Evolutionary conservation across 1,140 invertebrate species (phyloP), one percentile per base, ranked within the genome.

Genomic region (Neotoxoptera formosana): DNA sequence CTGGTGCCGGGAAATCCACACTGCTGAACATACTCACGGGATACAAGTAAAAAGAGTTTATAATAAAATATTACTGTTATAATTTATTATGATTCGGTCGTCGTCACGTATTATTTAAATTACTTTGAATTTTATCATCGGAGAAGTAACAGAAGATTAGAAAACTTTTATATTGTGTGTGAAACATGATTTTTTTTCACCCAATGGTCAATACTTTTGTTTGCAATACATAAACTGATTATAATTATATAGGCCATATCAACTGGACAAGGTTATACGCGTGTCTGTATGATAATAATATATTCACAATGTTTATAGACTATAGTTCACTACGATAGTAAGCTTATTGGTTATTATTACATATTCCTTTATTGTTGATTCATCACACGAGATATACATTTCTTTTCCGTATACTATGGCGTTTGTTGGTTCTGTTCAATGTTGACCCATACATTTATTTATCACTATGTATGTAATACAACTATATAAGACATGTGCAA

Each of bases 1-100:
- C 98, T 0, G 98, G 98, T 36, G 98, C 98, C 93, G 98, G 98
- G 93, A 99, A 99, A 95, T 98, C 97, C 17, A 98, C 98, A 7
- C 95, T 98, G n/a, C 96, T 98, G 94, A 98, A 98, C 94, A 98
- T 98, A 94, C 96, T 98, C 87, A 98, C 98, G 30, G 97, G 97
- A 95, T 98, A 98, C 96, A 98, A 97, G 97, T 98, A 95, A 97
- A 36, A 9, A 45, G 17, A 34, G 7, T 87, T 87, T 87, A 87
- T 48, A 36, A 9, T 20, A n/a, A 48, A 83, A 83, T 48, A 0
- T 48, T 87, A 7, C 3, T n/a, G 3, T 87, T 34, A 48, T 48
- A 41, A 20, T 25, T 6, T 0, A 41, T 84, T 20, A 53, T 53
- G 51, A 23, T 76, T 14, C 3, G 14, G 30, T n/a, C n/a, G 1